phyloP scores from a whole-genome alignment of 2,888 invertebrate genomes.

The Eulithis prunata region DNA sequence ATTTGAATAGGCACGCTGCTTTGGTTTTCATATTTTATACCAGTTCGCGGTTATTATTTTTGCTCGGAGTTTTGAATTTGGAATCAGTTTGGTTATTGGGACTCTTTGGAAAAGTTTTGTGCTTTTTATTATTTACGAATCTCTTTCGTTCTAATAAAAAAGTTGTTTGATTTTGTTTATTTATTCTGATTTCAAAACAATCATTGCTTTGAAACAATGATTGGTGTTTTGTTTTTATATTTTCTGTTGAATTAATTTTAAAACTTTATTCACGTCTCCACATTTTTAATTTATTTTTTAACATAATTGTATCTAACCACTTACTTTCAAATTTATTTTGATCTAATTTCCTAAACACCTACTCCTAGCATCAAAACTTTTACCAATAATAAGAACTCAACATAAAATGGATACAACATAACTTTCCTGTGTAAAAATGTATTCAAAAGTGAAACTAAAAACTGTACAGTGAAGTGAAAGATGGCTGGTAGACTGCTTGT shows the following conservation, averaged over 20 bases:
- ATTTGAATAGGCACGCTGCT: constrained; percentile 45
- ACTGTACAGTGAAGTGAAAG: constrained; percentile 57
- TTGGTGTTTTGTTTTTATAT: too few species aligned
- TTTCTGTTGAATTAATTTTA: too few species aligned
- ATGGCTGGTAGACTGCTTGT: constrained; percentile 72
- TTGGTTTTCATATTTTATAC: constrained; percentile 27
- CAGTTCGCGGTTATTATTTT: constrained; percentile 10
- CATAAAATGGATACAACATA: constrained; percentile 41
- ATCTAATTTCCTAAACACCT: too few species aligned
- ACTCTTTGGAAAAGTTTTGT: constrained; percentile 26
- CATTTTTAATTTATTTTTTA: too few species aligned
- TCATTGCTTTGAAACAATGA: too few species aligned
- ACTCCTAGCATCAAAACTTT: constrained; percentile 5
- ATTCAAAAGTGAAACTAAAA: constrained; percentile 72
- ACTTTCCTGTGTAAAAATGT: constrained; percentile 64
- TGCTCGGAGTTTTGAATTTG: constrained; percentile 19
- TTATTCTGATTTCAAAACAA: neutral
- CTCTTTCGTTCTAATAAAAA: neutral
- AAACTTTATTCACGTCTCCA: too few species aligned
- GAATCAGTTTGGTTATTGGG: constrained; percentile 14
- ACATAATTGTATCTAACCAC: too few species aligned
- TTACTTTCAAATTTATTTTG: too few species aligned
- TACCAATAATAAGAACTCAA: neutral
- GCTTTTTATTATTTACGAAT: neutral
- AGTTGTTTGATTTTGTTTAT: neutral